Conservation (phyloP, 2,888 invertebrate genomes). For the Amphiduros pacificus region DNA sequence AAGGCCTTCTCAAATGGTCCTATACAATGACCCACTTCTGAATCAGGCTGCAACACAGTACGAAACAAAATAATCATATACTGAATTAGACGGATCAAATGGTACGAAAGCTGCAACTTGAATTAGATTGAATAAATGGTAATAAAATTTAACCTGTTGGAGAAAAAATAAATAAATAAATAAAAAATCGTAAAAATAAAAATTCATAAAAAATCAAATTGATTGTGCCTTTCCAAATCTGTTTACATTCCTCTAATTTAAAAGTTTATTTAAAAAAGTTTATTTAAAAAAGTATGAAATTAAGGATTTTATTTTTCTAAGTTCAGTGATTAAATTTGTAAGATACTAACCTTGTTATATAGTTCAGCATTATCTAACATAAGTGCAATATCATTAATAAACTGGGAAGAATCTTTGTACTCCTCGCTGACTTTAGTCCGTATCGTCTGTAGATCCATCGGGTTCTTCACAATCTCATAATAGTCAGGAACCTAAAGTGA, state of each 20-base stretch:
- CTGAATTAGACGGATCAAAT: too few relatives aligned
- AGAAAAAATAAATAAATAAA: background rate
- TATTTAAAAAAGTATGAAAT: too few relatives aligned
- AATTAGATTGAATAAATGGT: background rate
- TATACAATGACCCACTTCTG: conserved; percentile 26
- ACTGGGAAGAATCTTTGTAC: conserved; percentile 46
- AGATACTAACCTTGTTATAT: conserved; percentile 50
- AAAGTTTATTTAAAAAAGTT: too few relatives aligned
- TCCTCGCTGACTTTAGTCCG: conserved; percentile 68
- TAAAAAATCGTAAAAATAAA: background rate
- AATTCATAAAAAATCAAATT: too few relatives aligned
- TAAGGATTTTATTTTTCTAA: background rate
- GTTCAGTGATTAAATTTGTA: background rate
- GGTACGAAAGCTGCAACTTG: too few relatives aligned
- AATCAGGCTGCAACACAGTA: conserved; percentile 24
- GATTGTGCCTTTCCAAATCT: too few relatives aligned
- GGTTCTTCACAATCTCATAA: conserved; percentile 90
- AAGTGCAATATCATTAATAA: conserved; percentile 49
- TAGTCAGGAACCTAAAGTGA: conserved; percentile 82
- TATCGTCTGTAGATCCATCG: conserved; percentile 95
- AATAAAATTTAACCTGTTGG: background rate
- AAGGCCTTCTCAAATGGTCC: conserved; percentile 23
- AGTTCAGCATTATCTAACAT: conserved; percentile 52
- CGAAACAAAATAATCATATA: background rate
- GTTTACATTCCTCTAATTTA: too few relatives aligned